Evolutionary conservation across 2,797 vertebrate species (phyloP).

Genomic region (Gallinago stenura): DNA sequence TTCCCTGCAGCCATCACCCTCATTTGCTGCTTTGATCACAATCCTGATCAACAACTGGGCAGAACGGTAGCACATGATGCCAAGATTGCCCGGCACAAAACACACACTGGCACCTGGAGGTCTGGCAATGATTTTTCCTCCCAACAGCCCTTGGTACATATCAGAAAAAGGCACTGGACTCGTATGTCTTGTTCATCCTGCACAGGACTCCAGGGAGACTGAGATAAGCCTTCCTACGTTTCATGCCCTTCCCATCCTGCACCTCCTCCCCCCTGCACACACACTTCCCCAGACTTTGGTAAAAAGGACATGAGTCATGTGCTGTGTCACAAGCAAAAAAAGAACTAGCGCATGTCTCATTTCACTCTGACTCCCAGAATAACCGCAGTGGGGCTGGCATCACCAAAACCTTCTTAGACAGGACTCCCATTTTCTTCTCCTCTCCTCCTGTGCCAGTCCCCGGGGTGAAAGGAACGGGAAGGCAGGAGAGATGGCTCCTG

Average conservation of each 20-base stretch:
- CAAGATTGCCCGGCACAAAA: not conserved
- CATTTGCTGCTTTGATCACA: not conserved
- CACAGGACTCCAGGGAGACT: not conserved
- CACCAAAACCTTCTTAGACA: not conserved
- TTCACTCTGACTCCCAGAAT: not conserved
- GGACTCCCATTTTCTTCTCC: not conserved
- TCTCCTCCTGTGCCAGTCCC: not conserved
- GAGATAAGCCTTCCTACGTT: not conserved
- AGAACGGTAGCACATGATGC: accelerated
- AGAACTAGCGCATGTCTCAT: not conserved
- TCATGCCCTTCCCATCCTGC: not conserved
- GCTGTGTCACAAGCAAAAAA: not conserved
- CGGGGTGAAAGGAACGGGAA: not conserved
- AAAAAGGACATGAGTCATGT: not conserved
- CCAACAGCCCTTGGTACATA: not conserved
- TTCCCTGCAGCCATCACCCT: not conserved
- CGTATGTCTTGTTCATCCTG: not conserved
- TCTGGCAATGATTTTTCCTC: not conserved
- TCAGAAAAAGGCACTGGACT: not conserved
- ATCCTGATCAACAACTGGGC: not conserved
- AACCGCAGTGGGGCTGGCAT: accelerated
- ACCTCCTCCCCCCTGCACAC: not conserved
- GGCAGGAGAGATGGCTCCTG: not conserved
- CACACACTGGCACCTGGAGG: not conserved
- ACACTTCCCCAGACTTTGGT: not conserved